Percentiles rank a stretch among this genome's conserved stretches.
Evolutionary conservation across 30 jellyfish, hydroid and myxozoan genomes (phyloP).

Genomic region (Aurelia coerulea): DNA sequence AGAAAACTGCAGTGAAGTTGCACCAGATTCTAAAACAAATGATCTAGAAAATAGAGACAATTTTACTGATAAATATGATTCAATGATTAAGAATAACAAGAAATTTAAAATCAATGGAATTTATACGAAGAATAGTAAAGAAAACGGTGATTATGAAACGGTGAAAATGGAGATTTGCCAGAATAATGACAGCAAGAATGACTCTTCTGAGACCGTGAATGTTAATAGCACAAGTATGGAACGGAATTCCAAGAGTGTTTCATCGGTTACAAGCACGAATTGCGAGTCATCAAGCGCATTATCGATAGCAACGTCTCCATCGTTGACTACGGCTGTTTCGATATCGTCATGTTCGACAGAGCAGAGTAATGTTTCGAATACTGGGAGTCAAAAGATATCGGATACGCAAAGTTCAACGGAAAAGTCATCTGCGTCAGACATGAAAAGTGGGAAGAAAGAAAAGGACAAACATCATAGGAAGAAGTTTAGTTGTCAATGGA

Average conservation of each 20-base stretch:
- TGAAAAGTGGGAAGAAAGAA: slow-evolving; percentile 6
- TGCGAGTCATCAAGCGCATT: not conserved
- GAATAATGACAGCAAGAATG: not conserved
- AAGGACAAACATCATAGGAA: slow-evolving; percentile 13
- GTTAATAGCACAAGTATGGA: not conserved
- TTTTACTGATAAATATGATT: not conserved
- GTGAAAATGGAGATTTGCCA: slow-evolving; percentile 4
- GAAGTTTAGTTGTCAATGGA: slow-evolving; percentile 43
- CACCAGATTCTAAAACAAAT: not conserved
- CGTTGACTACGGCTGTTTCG: not conserved
- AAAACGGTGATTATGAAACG: slow-evolving; percentile 4
- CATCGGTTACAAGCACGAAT: not conserved
- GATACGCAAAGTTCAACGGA: not conserved
- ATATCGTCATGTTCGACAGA: not conserved
- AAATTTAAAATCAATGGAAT: slow-evolving; percentile 26
- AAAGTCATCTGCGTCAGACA: not conserved
- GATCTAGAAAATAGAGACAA: not conserved
- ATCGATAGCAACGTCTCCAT: not conserved
- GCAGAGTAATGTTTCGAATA: not conserved
- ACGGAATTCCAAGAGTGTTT: not conserved
- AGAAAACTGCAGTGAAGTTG: not conserved
- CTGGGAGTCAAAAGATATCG: not conserved
- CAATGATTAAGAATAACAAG: slow-evolving; percentile 1
- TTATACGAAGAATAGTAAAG: not conserved
- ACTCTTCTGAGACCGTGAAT: not conserved